Conservation (phyloP, 1,140 invertebrate species). For the Yoshiicerus persimilis region DNA sequence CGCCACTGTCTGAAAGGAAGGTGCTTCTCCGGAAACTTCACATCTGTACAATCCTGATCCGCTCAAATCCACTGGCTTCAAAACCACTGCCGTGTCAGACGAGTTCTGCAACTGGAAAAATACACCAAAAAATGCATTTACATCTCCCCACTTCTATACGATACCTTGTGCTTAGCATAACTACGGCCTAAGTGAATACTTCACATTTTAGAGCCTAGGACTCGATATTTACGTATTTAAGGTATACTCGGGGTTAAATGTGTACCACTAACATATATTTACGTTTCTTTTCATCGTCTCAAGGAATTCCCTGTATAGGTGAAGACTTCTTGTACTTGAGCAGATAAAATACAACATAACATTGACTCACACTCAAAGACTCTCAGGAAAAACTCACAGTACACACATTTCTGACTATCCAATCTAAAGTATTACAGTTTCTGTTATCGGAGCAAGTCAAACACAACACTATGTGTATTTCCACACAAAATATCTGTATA, state of each 20-base stretch:
- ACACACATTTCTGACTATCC: neutral
- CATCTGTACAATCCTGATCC: slow-evolving; percentile 44
- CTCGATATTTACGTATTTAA: no score
- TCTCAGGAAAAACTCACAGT: neutral
- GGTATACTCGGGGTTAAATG: neutral
- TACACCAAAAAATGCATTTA: slow-evolving; percentile 24
- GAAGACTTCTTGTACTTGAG: neutral
- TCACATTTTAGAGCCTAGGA: no score
- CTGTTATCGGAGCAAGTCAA: neutral
- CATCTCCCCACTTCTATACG: neutral
- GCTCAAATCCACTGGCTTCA: slow-evolving; percentile 41
- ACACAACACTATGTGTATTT: no score
- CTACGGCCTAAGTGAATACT: neutral
- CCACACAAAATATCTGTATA: neutral
- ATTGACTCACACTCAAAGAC: neutral
- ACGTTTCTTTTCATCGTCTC: neutral
- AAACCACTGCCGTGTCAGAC: slow-evolving; percentile 43
- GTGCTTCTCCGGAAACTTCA: slow-evolving; percentile 52
- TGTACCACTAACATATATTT: neutral
- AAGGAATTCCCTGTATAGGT: no score
- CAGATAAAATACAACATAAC: neutral
- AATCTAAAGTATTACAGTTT: neutral
- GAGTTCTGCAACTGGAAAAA: slow-evolving; percentile 46
- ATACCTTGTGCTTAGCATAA: neutral
- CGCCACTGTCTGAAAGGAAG: slow-evolving; percentile 74